Percentiles rank a stretch among this genome's conserved stretches.
Conservation (phyloP, 2,113 vertebrate genomes). For the Phocoena sinus region DNA sequence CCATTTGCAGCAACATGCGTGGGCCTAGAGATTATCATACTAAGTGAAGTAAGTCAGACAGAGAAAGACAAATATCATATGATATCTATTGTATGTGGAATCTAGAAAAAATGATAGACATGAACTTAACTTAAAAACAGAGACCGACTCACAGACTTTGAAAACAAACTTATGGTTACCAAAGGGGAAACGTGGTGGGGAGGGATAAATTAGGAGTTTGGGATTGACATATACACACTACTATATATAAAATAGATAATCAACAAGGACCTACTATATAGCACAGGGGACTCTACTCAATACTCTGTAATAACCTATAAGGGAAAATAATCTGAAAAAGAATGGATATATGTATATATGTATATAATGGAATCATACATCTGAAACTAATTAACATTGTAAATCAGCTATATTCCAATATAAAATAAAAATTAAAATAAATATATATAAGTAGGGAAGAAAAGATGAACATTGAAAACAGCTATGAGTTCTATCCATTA, state of each 20-base stretch:
- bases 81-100: neutral
- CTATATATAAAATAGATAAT: neutral
- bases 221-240: neutral
- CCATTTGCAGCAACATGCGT: neutral
- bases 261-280: neutral
- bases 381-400: neutral
- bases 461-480: neutral
- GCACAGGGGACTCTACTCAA: neutral
- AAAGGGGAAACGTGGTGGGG: neutral
- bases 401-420: neutral
- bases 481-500: neutral
- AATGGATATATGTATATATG: neutral
- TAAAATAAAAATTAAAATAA: neutral
- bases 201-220: neutral
- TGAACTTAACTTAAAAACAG: neutral
- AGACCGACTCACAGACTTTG: neutral
- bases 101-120: neutral
- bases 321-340: neutral
- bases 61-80: neutral
- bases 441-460: neutral
- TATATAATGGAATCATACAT: neutral
- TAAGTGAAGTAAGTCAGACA: neutral
- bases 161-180: neutral
- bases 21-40: neutral
- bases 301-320: neutral